Evolutionary conservation across 1,140 invertebrate genomes (phyloP).

Genomic region (Bombus consobrinus): DNA sequence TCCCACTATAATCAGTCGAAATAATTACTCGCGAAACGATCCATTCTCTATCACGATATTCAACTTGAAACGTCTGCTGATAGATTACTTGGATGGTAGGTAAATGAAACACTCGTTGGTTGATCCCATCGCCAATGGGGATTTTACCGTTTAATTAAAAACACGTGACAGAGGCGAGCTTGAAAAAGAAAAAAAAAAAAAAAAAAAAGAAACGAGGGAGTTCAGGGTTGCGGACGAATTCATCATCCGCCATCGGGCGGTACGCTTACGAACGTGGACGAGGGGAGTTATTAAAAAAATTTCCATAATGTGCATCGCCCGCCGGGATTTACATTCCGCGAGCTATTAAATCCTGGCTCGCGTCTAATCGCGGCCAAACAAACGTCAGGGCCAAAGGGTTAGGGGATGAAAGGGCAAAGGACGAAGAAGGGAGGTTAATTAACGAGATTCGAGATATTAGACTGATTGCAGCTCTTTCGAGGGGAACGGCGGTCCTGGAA

Average conservation of each 20-base stretch:
- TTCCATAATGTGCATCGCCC: slow-evolving; percentile 32
- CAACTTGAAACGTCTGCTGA: not conserved
- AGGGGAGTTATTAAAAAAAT: slow-evolving; percentile 27
- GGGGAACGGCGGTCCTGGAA: not conserved
- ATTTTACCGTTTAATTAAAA: slow-evolving; percentile 6
- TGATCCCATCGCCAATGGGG: not conserved
- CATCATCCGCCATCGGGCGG: not conserved
- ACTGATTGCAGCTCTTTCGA: not conserved
- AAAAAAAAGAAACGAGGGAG: too few species aligned
- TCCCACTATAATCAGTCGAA: too few species aligned
- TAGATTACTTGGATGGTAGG: not conserved
- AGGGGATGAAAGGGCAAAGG: too few species aligned
- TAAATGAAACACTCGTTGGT: not conserved
- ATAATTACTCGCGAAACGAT: too few species aligned
- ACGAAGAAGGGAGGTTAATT: slow-evolving; percentile 5
- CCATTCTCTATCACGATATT: not conserved
- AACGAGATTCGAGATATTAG: slow-evolving; percentile 35
- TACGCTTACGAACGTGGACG: not conserved
- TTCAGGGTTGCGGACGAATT: not conserved
- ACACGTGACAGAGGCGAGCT: not conserved
- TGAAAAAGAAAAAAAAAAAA: not conserved
- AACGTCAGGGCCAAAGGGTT: not conserved
- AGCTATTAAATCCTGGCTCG: slow-evolving; percentile 27
- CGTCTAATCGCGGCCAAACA: not conserved
- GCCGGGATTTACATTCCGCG: not conserved